Conservation (phyloP, 2,888 invertebrate genomes). For the Rotaria socialis region DNA sequence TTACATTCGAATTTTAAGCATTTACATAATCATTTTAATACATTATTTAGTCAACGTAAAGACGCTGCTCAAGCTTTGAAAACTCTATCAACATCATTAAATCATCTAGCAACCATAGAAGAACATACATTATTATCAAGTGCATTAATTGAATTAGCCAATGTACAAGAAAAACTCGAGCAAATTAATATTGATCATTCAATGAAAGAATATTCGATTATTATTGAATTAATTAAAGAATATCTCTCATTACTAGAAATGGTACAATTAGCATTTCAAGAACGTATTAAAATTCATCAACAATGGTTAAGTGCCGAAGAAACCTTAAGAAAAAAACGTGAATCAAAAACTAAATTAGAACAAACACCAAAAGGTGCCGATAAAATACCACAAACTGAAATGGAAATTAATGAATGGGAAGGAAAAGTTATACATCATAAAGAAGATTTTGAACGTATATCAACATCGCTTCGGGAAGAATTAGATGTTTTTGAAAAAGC, state of each 20-base stretch:
- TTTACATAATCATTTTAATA: conserved; percentile 78
- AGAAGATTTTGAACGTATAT: conserved; percentile 89
- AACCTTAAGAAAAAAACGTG: conserved; percentile 85
- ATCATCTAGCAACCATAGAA: conserved; percentile 84
- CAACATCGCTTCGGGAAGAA: conserved; percentile 85
- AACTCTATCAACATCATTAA: conserved; percentile 76
- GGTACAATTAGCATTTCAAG: conserved; percentile 65
- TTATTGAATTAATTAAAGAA: conserved; percentile 20
- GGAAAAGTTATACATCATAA: conserved; percentile 91
- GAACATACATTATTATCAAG: conserved; percentile 84
- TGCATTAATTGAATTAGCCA: conserved; percentile 81
- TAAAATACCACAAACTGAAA: conserved; percentile 78
- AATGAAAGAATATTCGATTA: conserved; percentile 72
- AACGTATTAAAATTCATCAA: conserved; percentile 81
- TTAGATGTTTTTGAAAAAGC: conserved; percentile 83
- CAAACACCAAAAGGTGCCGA: conserved; percentile 79
- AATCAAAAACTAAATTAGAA: conserved; percentile 85
- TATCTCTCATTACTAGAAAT: conserved; percentile 23
- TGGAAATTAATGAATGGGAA: conserved; percentile 93
- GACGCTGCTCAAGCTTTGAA: conserved; percentile 74
- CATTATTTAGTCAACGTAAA: conserved; percentile 77
- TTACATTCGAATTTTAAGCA: conserved; percentile 82
- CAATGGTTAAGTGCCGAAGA: conserved; percentile 95
- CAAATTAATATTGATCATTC: conserved; percentile 80
- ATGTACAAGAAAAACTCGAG: conserved; percentile 72